Conservation (phyloP, 2,888 invertebrate species). For the Aleiodes leptofemur region DNA sequence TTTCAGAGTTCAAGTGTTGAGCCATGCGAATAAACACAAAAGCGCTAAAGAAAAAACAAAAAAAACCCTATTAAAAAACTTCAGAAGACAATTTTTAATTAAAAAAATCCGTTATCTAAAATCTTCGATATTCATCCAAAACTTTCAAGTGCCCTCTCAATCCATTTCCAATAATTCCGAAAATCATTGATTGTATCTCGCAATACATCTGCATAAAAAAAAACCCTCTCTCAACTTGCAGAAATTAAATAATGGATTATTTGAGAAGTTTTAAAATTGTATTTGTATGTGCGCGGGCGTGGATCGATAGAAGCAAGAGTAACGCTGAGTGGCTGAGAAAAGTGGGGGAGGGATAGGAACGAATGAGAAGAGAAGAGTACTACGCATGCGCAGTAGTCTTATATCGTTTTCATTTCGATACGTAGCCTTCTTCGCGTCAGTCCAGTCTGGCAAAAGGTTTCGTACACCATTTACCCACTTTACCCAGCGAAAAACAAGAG, state of each 20-base stretch:
- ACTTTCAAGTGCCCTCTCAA: neutral
- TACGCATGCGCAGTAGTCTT: conserved; percentile 35
- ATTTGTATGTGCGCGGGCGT: conserved; percentile 25
- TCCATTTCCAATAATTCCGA: neutral
- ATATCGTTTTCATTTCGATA: conserved; percentile 18
- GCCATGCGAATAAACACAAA: too few species aligned
- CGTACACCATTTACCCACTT: conserved; percentile 50
- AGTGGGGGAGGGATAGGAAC: neutral
- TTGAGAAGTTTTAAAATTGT: conserved; percentile 42
- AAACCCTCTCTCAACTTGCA: conserved; percentile 7
- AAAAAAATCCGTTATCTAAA: neutral
- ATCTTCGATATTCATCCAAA: neutral
- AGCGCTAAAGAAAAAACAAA: too few species aligned
- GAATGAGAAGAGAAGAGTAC: neutral
- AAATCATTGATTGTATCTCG: conserved; percentile 6
- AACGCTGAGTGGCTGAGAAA: neutral
- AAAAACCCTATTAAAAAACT: neutral
- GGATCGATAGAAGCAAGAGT: conserved; percentile 25
- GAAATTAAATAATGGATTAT: conserved; percentile 25
- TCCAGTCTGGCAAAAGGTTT: conserved; percentile 61
- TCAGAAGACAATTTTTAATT: neutral
- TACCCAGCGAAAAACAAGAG: neutral
- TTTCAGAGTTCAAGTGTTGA: too few species aligned
- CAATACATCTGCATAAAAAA: neutral
- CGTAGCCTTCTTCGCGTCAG: conserved; percentile 56